Conservation (phyloP, 2,113 vertebrate genomes). For the Castor canadensis region DNA sequence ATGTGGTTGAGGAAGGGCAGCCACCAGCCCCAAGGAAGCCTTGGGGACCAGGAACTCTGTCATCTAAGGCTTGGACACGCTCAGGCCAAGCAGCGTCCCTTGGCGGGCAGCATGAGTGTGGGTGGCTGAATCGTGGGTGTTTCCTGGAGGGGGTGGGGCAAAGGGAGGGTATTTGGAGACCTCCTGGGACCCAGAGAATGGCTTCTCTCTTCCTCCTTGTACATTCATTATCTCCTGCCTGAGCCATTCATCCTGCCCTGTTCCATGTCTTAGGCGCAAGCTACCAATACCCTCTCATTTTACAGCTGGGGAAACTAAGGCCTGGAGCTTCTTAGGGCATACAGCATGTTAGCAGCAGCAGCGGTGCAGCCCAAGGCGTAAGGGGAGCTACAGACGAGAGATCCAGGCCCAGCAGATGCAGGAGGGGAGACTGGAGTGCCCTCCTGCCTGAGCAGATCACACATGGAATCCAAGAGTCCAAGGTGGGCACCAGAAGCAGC, state of each 20-base stretch:
- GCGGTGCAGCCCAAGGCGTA: too few species aligned
- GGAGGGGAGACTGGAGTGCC: not conserved
- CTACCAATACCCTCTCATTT: not conserved
- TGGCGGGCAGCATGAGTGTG: conserved; percentile 3
- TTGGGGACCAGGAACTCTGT: conserved; percentile 26
- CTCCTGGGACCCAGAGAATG: accelerated
- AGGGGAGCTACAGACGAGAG: not conserved
- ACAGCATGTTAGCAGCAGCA: not conserved
- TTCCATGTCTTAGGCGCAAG: not conserved
- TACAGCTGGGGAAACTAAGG: conserved; percentile 7
- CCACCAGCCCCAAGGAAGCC: conserved; percentile 36
- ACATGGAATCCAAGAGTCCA: not conserved
- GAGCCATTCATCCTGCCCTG: too few species aligned
- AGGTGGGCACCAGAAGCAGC: not conserved
- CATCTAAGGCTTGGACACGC: conserved; percentile 73
- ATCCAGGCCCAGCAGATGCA: not conserved
- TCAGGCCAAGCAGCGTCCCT: conserved; percentile 66
- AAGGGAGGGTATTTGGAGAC: not conserved
- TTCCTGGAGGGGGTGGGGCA: not conserved
- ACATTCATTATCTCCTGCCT: not conserved
- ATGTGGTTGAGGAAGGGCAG: not conserved
- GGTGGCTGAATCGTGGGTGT: conserved; percentile 34
- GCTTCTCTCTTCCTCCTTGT: not conserved
- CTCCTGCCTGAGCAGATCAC: not conserved
- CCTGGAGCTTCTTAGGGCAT: not conserved